A percentile compares a stretch with the other conserved stretches of the same genome.
These are phyloP conservation scores for Bos indicus DNA, from an alignment of 2,113 vertebrate genomes.

Conservation along the genomic window DNA sequence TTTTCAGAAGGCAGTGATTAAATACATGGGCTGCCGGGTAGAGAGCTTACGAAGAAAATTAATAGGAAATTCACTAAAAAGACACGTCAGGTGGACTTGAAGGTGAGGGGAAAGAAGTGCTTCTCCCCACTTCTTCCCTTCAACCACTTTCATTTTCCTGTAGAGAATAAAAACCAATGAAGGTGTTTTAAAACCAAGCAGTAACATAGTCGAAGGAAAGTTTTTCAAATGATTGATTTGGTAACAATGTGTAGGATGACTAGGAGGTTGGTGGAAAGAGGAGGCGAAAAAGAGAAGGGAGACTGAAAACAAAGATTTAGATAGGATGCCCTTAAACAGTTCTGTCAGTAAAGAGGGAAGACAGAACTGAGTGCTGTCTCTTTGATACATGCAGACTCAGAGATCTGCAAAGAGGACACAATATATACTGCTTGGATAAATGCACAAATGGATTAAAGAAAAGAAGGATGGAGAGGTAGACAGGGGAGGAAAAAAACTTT, in stretches of 20 bases:
- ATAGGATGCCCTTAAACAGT: neutral
- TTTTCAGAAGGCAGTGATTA: neutral
- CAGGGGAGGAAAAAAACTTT: neutral
- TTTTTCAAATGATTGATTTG: neutral
- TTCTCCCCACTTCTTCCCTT: neutral
- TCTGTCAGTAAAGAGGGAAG: neutral
- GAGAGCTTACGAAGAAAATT: neutral
- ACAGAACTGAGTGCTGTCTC: neutral
- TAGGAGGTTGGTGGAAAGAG: neutral
- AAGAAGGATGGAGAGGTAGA: neutral
- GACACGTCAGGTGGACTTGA: neutral
- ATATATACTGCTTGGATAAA: neutral
- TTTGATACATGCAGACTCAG: neutral
- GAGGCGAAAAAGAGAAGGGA: neutral
- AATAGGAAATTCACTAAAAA: neutral
- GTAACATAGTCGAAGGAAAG: neutral
- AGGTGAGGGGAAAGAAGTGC: neutral
- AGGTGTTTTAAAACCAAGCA: neutral
- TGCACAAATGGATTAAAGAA: neutral
- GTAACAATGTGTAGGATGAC: neutral
- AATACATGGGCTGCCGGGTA: accelerated
- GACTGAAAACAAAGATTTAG: neutral
- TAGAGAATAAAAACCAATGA: neutral
- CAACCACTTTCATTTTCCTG: neutral
- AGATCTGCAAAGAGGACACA: neutral